Base-by-base conservation (phyloP, 2,797 vertebrate genomes). In the Saguinus oedipus region DNA sequence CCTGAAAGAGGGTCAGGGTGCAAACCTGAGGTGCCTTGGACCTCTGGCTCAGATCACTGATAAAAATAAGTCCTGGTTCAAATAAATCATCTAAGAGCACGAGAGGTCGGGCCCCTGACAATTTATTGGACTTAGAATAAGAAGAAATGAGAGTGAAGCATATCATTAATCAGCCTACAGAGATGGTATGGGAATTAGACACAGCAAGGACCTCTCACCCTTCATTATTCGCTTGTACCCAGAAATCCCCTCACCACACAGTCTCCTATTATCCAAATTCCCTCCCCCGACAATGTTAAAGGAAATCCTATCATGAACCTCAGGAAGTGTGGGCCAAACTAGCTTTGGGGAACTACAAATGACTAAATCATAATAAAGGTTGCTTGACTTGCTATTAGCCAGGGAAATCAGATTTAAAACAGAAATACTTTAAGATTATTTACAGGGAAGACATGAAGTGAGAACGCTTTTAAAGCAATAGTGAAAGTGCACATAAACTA, bases 11-110 rank as follows among this genome's bases (percentile, higher is more conserved):
- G 75, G 86, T 94, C 96, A 96, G 57, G 48, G 86, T 84, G 75
- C 59, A 94, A 55, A 48, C 26, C 55, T 81, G 70, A 64, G 39
- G 72, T 80, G 26, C 17, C 57, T 95, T 95, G 96, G 76, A 96
- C 94, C 93, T 86, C 50, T 93, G 94, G 75, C 75, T 97, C 53
- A 59, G 24, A 80, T 81, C 46, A 96, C 57, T 96, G 92, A 96
- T 64, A 76, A 53, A 61, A 85, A 76, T 93, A 95, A 91, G 42
- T 89, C 55, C 53, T 85, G 57, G 61, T 86, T 97, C 96, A 97
- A 96, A 97, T 96, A 97, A 98, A 94, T 96, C 88, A 96, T 96
- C 55, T 24, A 79, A 87, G 93, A 96, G 55, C 75, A 95, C 59
- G 15, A 59, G 55, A 61, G 94, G 83, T 97, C 93, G 83, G 83